Conservation (phyloP, 2,888 invertebrate species). For the Drosophila neotestacea region DNA sequence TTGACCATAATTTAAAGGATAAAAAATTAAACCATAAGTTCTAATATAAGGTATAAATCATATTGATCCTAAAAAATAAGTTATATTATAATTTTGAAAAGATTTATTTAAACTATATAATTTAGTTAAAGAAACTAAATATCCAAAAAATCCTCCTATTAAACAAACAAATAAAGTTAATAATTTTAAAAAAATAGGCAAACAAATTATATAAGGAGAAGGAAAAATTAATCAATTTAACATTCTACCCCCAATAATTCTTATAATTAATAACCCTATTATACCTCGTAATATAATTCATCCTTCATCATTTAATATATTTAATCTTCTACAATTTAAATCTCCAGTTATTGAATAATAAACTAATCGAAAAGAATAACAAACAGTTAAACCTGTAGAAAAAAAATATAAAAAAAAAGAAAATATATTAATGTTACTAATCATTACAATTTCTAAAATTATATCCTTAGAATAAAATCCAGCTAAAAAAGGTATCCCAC, state of each 20-base stretch:
- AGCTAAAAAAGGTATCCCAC: slow-evolving; percentile 87
- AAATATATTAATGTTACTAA: slow-evolving; percentile 87
- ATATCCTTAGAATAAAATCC: slow-evolving; percentile 89
- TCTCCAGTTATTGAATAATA: slow-evolving; percentile 87
- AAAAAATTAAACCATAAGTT: slow-evolving; percentile 85
- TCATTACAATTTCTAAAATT: slow-evolving; percentile 87
- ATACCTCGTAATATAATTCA: slow-evolving; percentile 86
- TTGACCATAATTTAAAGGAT: slow-evolving; percentile 85
- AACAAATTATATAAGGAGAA: slow-evolving; percentile 86
- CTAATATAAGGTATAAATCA: slow-evolving; percentile 85
- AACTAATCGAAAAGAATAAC: slow-evolving; percentile 87
- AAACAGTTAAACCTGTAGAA: slow-evolving; percentile 87
- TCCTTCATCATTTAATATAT: slow-evolving; percentile 86
- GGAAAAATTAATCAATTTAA: slow-evolving; percentile 80
- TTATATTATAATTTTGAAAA: slow-evolving; percentile 78
- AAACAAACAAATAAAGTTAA: slow-evolving; percentile 86
- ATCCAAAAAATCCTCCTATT: slow-evolving; percentile 84
- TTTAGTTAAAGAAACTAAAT: slow-evolving; percentile 85
- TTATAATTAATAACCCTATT: slow-evolving; percentile 70
- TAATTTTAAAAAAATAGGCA: slow-evolving; percentile 86
- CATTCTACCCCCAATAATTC: slow-evolving; percentile 85
- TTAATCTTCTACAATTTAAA: slow-evolving; percentile 86
- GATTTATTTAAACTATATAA: slow-evolving; percentile 38
- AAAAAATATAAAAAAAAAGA: slow-evolving; percentile 86
- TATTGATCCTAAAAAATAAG: slow-evolving; percentile 85